These are phyloP conservation scores for Caiman crocodilus DNA, from an alignment of 2,797 vertebrate species.

Conservation along the genomic window DNA sequence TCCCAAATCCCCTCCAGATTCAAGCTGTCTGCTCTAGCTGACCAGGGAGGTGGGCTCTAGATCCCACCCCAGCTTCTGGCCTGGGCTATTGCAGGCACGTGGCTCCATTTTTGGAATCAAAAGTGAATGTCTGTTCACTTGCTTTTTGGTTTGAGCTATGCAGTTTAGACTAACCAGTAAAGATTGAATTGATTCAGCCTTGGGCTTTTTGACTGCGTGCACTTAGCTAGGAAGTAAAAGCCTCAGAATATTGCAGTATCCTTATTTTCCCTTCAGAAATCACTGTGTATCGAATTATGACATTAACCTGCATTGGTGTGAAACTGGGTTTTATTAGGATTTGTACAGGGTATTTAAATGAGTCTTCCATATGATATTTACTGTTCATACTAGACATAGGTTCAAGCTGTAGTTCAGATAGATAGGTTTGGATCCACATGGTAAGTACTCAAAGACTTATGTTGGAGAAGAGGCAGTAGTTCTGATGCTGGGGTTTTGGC, in stretches of 20 bases:
- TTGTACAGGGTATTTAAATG: background rate
- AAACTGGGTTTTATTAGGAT: conserved; percentile 44
- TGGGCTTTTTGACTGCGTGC: no score
- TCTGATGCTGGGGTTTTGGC: background rate
- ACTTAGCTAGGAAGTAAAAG: conserved; percentile 13
- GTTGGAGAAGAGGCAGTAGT: background rate
- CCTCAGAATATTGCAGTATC: conserved; percentile 46
- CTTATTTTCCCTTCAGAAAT: conserved; percentile 69
- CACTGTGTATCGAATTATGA: conserved; percentile 39
- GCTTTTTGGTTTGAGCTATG: no score
- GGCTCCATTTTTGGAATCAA: no score
- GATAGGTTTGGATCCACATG: background rate
- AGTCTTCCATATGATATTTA: conserved; percentile 14
- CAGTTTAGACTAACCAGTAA: no score
- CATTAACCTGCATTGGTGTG: background rate
- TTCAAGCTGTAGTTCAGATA: background rate
- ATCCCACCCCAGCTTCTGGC: no score
- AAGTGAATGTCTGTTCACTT: no score
- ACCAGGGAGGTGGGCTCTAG: no score
- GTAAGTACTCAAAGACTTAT: background rate
- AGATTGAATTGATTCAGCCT: no score
- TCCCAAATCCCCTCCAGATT: no score
- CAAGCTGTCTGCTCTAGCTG: no score
- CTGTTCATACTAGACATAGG: background rate
- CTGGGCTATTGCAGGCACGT: no score